Conservation (phyloP, 2,888 invertebrate species). For the Bombylius discolor region DNA sequence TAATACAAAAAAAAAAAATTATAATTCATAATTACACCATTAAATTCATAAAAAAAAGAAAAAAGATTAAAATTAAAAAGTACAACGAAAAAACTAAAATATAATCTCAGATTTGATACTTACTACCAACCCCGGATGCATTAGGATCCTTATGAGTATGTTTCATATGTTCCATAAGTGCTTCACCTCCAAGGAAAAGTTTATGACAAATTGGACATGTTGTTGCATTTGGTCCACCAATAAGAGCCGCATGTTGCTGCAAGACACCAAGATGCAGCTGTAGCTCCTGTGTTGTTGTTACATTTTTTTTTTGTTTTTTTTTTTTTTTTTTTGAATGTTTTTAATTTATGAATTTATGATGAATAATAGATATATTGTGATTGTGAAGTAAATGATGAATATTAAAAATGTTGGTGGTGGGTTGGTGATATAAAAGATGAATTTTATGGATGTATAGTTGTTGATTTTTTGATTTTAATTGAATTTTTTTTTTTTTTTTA, state of each 20-base stretch:
- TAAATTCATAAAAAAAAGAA: background rate
- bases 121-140: conserved; percentile 18
- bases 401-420: too few relatives aligned
- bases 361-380: too few relatives aligned
- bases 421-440: too few relatives aligned
- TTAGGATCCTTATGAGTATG: conserved; percentile 85
- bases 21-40: too few relatives aligned
- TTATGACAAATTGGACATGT: conserved; percentile 91
- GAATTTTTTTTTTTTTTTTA: too few relatives aligned
- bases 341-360: too few relatives aligned
- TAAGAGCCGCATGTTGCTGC: conserved; percentile 89
- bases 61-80: background rate
- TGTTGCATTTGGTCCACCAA: conserved; percentile 81
- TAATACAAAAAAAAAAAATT: background rate
- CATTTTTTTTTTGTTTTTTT: background rate
- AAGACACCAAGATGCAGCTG: conserved; percentile 87
- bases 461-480: too few relatives aligned
- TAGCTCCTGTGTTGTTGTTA: conserved; percentile 51
- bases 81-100: background rate
- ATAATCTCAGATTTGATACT: conserved; percentile 12
- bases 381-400: too few relatives aligned
- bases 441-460: too few relatives aligned
- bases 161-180: conserved; percentile 92
- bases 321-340: background rate
- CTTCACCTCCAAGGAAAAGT: conserved; percentile 84